Evolutionary conservation across 37 sponge, comb jelly and placozoan species (phyloP).

Genomic region (Aplysina aerophoba): DNA sequence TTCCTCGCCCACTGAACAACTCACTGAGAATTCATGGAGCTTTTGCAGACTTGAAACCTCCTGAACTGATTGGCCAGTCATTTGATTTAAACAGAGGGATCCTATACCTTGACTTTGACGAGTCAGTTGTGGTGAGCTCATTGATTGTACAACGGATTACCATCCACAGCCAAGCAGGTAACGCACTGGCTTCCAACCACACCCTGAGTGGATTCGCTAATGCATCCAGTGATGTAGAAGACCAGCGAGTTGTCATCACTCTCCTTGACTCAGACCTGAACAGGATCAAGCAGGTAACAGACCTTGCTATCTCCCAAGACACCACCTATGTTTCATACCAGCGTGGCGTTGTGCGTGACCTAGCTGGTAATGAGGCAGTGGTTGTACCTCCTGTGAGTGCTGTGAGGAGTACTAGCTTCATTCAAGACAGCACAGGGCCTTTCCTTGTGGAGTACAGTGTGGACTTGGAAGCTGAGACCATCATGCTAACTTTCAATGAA

Average conservation of each 20-base stretch:
- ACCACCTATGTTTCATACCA: slow-evolving; percentile 68
- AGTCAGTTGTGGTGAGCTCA: slow-evolving; percentile 58
- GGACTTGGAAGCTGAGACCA: slow-evolving; percentile 50
- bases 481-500: slow-evolving; percentile 77
- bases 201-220: slow-evolving; percentile 51
- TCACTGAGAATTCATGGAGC: slow-evolving; percentile 50
- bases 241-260: slow-evolving; percentile 33
- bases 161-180: slow-evolving; percentile 51
- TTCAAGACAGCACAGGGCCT: slow-evolving; percentile 72
- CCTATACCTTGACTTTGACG: slow-evolving; percentile 62
- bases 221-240: slow-evolving; percentile 16
- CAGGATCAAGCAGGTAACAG: slow-evolving; percentile 57
- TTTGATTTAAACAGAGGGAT: slow-evolving; percentile 73
- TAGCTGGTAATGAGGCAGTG: slow-evolving; percentile 77
- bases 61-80: slow-evolving; percentile 37
- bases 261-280: slow-evolving; percentile 74
- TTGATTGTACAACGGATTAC: slow-evolving; percentile 49
- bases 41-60: slow-evolving; percentile 83
- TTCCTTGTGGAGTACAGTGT: slow-evolving; percentile 57
- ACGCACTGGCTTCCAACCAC: slow-evolving; percentile 49
- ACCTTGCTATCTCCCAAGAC: slow-evolving; percentile 50
- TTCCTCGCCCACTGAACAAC: slow-evolving; percentile 26
- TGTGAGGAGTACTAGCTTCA: slow-evolving; percentile 17
- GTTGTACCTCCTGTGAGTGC: slow-evolving; percentile 32
- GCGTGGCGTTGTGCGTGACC: slow-evolving; percentile 69